Conservation (phyloP, 2,888 invertebrate species). For the Colletes collaris region DNA sequence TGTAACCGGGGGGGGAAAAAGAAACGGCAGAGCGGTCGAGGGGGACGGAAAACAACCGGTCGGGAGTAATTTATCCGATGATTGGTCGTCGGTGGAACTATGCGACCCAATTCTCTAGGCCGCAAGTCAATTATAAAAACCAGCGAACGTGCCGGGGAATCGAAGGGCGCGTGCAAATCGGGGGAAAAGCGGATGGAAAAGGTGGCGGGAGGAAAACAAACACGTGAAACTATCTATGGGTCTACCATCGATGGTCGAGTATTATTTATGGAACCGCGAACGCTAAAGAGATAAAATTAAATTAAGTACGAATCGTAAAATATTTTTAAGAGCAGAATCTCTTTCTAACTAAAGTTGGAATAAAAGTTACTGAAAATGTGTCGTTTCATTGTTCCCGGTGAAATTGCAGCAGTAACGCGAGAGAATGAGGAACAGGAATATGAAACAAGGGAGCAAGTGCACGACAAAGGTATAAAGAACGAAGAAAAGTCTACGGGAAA, state of each 20-base stretch:
- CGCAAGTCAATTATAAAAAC: slow-evolving; percentile 26
- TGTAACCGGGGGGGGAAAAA: too few species aligned
- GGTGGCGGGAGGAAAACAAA: too few species aligned
- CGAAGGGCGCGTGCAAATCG: neutral
- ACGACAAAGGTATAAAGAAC: neutral
- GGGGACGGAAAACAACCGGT: neutral
- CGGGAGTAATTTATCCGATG: slow-evolving; percentile 28
- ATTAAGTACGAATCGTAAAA: too few species aligned
- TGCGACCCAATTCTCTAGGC: slow-evolving; percentile 35
- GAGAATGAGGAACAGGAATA: neutral
- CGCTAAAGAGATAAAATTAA: neutral
- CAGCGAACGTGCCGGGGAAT: neutral
- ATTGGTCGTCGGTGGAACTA: slow-evolving; percentile 10
- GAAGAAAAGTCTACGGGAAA: slow-evolving; percentile 26
- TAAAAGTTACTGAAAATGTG: too few species aligned
- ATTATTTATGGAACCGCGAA: neutral
- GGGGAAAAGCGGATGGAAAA: slow-evolving; percentile 1
- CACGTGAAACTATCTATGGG: too few species aligned
- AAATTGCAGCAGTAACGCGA: neutral
- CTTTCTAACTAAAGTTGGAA: too few species aligned
- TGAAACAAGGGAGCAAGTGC: neutral
- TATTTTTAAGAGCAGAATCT: too few species aligned
- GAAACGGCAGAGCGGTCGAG: too few species aligned
- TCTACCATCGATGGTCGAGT: too few species aligned
- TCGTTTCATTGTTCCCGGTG: too few species aligned